Conservation (phyloP, 64 coral and sea anemone genomes). For the Dendronephthya gigantea region DNA sequence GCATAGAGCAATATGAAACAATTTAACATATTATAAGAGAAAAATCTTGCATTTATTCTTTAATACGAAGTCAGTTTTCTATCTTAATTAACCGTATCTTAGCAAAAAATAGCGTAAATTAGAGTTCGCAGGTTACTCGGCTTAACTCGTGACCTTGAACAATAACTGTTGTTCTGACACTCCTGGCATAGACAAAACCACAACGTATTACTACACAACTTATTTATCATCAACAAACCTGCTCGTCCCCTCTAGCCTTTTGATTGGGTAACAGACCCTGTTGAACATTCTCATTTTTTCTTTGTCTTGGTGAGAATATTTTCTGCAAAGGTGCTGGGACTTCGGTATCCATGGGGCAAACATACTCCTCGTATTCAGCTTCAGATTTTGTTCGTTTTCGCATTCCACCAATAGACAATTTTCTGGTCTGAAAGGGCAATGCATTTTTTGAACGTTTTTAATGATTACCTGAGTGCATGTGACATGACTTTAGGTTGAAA, state of each 20-base stretch:
- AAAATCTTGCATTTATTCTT: no score
- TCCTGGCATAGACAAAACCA: no score
- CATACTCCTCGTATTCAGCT: conserved; percentile 72
- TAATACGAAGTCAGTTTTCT: no score
- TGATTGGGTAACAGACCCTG: neutral
- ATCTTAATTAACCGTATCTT: no score
- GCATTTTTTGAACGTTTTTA: neutral
- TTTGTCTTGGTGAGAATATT: neutral
- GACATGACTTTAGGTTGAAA: no score
- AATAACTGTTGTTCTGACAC: no score
- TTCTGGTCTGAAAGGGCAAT: conserved; percentile 34
- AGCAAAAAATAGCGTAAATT: no score
- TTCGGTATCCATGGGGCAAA: conserved; percentile 91
- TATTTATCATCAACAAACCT: neutral
- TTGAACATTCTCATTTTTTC: neutral
- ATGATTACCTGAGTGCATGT: neutral
- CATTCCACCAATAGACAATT: conserved; percentile 47
- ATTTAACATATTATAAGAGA: no score
- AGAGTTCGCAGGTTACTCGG: no score
- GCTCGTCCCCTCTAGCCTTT: neutral
- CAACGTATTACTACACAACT: no score
- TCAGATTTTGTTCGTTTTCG: conserved; percentile 49
- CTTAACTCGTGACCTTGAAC: no score
- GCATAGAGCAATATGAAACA: no score
- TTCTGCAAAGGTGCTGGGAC: conserved; percentile 51